Conservation (phyloP, 2,888 invertebrate genomes). For the Muschampia plurimacula region DNA sequence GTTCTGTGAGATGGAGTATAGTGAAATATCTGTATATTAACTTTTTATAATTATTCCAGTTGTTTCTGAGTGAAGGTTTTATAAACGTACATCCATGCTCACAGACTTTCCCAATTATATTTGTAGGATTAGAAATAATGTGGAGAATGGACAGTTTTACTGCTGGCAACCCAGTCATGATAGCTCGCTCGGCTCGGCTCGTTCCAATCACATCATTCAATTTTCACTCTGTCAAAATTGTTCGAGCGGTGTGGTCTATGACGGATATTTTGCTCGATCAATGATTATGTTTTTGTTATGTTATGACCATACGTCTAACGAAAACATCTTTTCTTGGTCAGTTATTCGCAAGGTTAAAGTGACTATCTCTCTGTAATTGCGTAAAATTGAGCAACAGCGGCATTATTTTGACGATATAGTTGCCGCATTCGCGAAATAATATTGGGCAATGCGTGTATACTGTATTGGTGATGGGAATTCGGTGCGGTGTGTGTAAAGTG, state of each 20-base stretch:
- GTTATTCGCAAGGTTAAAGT: conserved; percentile 48
- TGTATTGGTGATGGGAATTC: conserved; percentile 54
- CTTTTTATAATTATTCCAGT: too few relatives aligned
- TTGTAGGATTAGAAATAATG: neutral
- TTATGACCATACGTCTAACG: conserved; percentile 49
- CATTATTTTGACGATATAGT: conserved; percentile 36
- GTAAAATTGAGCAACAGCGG: conserved; percentile 50
- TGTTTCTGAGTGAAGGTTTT: too few relatives aligned
- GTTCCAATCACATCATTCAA: conserved; percentile 22
- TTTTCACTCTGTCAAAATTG: conserved; percentile 63
- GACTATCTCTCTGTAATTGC: conserved; percentile 57
- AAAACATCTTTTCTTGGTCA: conserved; percentile 52
- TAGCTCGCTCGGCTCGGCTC: neutral
- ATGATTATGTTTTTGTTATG: conserved; percentile 80
- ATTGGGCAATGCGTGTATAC: conserved; percentile 44
- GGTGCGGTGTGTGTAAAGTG: conserved; percentile 57
- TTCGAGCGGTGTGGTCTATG: conserved; percentile 53
- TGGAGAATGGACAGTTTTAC: neutral
- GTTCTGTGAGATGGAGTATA: too few relatives aligned
- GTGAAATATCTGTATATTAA: too few relatives aligned
- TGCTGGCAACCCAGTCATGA: conserved; percentile 25
- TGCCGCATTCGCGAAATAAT: conserved; percentile 48
- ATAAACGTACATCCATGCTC: neutral
- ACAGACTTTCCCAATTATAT: neutral
- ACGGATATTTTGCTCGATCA: conserved; percentile 63